Conservation (phyloP, 2,113 vertebrate species). For the Alligator mississippiensis region DNA sequence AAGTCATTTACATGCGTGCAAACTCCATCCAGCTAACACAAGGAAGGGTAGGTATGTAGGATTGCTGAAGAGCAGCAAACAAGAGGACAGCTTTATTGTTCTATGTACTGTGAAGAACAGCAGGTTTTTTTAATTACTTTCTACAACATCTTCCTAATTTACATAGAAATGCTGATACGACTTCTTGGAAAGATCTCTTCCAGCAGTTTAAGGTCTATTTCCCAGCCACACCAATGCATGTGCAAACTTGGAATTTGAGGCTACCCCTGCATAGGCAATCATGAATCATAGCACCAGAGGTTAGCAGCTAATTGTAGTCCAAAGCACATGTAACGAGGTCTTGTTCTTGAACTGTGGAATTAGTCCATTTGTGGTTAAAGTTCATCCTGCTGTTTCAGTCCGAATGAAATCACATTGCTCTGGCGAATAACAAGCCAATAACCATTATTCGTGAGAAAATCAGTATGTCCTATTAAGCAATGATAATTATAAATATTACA, state of each 20-base stretch:
- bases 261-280: not conserved
- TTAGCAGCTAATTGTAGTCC: not conserved
- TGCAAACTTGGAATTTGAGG: not conserved
- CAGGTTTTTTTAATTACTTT: not conserved
- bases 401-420: not conserved
- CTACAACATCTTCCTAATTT: not conserved
- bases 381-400: not conserved
- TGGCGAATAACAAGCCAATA: not conserved
- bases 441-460: not conserved
- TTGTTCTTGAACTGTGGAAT: not conserved
- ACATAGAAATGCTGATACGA: rapidly evolving
- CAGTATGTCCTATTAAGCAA: not conserved
- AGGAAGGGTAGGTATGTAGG: constrained; percentile 13
- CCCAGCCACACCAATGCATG: not conserved
- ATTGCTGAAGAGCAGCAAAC: not conserved
- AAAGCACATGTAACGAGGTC: not conserved
- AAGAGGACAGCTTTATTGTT: not conserved
- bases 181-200: not conserved
- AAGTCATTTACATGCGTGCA: constrained; percentile 6
- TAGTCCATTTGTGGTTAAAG: not conserved
- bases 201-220: not conserved
- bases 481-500: not conserved
- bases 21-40: not conserved
- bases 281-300: not conserved
- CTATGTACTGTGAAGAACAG: not conserved